Base-by-base conservation (phyloP, 2,888 invertebrate species). In the Ormyrus pomaceus region DNA sequence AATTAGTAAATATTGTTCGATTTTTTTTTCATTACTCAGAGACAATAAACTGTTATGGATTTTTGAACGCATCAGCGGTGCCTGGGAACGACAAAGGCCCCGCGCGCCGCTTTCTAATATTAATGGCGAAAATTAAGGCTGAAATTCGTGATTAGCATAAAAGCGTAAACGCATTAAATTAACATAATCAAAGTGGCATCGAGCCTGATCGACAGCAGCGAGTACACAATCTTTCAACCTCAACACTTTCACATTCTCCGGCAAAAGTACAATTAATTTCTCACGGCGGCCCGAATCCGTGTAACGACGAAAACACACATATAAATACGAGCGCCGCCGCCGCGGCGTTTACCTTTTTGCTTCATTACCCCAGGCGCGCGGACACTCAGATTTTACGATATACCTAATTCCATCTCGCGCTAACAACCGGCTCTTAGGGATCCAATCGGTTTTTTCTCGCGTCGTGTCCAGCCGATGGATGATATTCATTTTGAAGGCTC, bases 401-500 rank as follows among this genome's bases (percentile, higher is more conserved):
- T 46, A 70, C 62, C 58, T 70, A 68, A 68, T 66, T 59, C 13
- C 61, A 55, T 62, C 34, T 34, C 65, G 45, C 8, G 2, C 7
- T 59, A 68, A 58, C 69, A 19, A 58, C 69, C 70, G 46, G 34
- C 13, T 53, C 13, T 53, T 61, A 59, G 10, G 45, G 58, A 58
- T 71, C 59, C 19, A 58, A 65, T 70, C 45, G 45, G 19, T 58
- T 71, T 70, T 70, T 71, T 56, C 46, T 3, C 73, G 7, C 46
- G 34, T 58, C 13, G 51, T 9, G 51, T 9, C 6, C 8, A 2
- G 34, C 7, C 51, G 3, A 13, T 34, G 13, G 76, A 76, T 76
- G 76, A 76, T 76, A 76, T 76, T 76, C 76, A 46, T 69, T 76
- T 76, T 68, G n/a, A 34, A 34, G 34, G 4, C 10, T 34, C 4